Percentiles rank a stretch among this genome's conserved stretches.
Conservation (phyloP, 2,797 vertebrate species). For the Botia kubotai region DNA sequence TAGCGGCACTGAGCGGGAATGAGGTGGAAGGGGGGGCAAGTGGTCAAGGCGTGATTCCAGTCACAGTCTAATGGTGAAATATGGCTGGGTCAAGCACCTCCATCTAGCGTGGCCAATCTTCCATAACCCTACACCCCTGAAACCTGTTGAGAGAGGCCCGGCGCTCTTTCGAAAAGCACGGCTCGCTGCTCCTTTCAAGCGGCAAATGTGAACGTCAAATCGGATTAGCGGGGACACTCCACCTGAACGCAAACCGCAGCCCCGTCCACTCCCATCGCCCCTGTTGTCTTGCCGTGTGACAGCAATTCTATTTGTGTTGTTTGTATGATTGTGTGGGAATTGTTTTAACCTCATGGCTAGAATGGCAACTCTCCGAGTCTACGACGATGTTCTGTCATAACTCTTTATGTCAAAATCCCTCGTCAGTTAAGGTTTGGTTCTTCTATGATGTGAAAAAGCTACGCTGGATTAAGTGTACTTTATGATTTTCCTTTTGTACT, state of each 20-base stretch:
- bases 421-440: slow-evolving; percentile 32
- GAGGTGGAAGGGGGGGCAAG: slow-evolving; percentile 8
- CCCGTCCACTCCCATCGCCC: slow-evolving; percentile 57
- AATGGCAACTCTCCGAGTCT: slow-evolving; percentile 43
- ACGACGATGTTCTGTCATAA: slow-evolving; percentile 44
- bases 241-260: slow-evolving; percentile 54
- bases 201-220: slow-evolving; percentile 64
- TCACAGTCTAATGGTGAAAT: slow-evolving; percentile 44
- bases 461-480: slow-evolving; percentile 2
- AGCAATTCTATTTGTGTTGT: slow-evolving; percentile 59
- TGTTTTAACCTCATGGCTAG: slow-evolving; percentile 56
- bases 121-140: slow-evolving; percentile 55
- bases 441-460: slow-evolving; percentile 8
- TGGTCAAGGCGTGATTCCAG: slow-evolving; percentile 24
- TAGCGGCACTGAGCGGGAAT: not conserved
- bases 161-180: slow-evolving; percentile 55
- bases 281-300: slow-evolving; percentile 57
- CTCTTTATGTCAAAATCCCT: slow-evolving; percentile 39
- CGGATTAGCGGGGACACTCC: slow-evolving; percentile 60
- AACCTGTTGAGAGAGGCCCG: slow-evolving; percentile 47
- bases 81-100: slow-evolving; percentile 42
- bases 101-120: slow-evolving; percentile 52
- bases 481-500: slow-evolving; percentile 9
- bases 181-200: slow-evolving; percentile 58
- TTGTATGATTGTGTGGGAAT: slow-evolving; percentile 59